Evolutionary conservation across 1,140 invertebrate species (phyloP).

Genomic region (Maconellicoccus hirsutus): DNA sequence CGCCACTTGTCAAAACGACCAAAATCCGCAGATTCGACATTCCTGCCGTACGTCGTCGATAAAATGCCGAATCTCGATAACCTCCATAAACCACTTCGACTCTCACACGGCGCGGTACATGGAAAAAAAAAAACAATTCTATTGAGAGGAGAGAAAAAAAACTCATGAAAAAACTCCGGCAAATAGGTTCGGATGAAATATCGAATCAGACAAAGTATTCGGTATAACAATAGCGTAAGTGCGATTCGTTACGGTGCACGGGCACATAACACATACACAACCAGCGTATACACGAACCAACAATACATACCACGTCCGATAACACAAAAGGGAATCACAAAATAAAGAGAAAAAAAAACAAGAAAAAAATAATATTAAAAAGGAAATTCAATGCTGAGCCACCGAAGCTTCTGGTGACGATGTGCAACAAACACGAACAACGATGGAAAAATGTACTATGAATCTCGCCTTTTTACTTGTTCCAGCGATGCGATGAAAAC

Average conservation of each 20-base stretch:
- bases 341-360: constrained; percentile 23
- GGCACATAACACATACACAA: constrained; percentile 25
- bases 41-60: too few species aligned
- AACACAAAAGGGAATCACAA: too few species aligned
- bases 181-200: constrained; percentile 17
- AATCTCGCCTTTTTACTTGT: too few species aligned
- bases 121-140: background rate
- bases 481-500: too few species aligned
- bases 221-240: background rate
- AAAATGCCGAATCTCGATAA: too few species aligned
- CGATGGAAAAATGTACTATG: too few species aligned
- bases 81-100: too few species aligned
- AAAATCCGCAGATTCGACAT: too few species aligned
- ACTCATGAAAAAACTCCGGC: background rate
- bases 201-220: constrained; percentile 14
- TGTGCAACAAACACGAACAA: too few species aligned
- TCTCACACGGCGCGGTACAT: background rate
- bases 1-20: too few species aligned
- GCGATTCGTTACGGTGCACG: constrained; percentile 26
- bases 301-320: constrained; percentile 23
- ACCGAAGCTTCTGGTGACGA: constrained; percentile 24
- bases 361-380: constrained; percentile 31
- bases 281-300: constrained; percentile 27
- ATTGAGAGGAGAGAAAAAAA: constrained; percentile 1
- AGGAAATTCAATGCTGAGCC: constrained; percentile 26